Evolutionary conservation across 2,113 vertebrate genomes (phyloP).

Genomic region (Vulpes vulpes): DNA sequence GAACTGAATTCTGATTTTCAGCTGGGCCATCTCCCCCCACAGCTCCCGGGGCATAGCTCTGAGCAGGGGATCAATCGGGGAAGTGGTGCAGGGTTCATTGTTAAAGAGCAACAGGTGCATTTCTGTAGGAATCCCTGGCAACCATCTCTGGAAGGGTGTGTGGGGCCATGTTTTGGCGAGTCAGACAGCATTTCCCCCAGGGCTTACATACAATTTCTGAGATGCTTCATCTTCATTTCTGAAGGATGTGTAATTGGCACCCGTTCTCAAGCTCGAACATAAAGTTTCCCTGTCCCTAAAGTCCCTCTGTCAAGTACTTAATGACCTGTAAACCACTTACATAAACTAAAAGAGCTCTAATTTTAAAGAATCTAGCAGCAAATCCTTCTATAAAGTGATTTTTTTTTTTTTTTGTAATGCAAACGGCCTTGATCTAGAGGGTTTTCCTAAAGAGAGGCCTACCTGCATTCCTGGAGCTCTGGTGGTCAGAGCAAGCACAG

Average conservation of each 20-base stretch:
- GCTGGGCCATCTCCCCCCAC: not conserved
- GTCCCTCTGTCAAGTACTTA: conserved; percentile 70
- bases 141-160: not conserved
- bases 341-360: conserved; percentile 53
- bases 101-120: not conserved
- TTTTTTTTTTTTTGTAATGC: not conserved
- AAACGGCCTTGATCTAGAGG: not conserved
- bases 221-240: conserved; percentile 47
- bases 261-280: conserved; percentile 41
- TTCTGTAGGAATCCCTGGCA: not conserved
- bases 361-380: not conserved
- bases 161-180: rapidly evolving
- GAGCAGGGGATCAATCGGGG: not conserved
- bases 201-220: not conserved
- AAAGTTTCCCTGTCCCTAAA: conserved; percentile 66
- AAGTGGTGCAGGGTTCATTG: not conserved
- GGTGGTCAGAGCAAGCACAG: not conserved
- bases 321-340: conserved; percentile 71
- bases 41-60: not conserved
- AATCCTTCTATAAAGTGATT: not conserved
- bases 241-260: conserved; percentile 62
- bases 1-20: not conserved
- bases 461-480: not conserved
- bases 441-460: conserved; percentile 31
- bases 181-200: not conserved